Evolutionary conservation across 1,140 invertebrate genomes (phyloP).

Genomic region (Adoxophyes honmai): DNA sequence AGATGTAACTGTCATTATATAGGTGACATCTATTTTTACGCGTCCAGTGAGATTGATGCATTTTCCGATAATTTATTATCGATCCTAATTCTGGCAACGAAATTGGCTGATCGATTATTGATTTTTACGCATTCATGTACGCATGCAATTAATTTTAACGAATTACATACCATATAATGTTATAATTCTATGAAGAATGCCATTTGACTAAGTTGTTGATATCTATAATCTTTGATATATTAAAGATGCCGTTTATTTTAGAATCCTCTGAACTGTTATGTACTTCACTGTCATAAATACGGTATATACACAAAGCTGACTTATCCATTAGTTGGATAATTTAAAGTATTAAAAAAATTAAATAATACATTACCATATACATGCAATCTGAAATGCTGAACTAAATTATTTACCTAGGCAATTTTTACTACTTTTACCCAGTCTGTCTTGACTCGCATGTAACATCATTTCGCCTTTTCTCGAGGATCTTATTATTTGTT

Average conservation of each 20-base stretch:
- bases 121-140: constrained; percentile 24
- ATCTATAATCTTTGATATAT: constrained; percentile 25
- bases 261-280: constrained; percentile 8
- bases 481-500: constrained; percentile 17
- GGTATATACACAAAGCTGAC: background rate
- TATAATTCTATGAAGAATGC: constrained; percentile 34
- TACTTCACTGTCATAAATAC: background rate
- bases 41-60: constrained; percentile 20
- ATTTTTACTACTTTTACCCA: too few relatives aligned
- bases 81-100: constrained; percentile 15
- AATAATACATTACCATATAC: too few relatives aligned
- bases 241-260: constrained; percentile 5
- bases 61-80: constrained; percentile 14
- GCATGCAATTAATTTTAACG: constrained; percentile 35
- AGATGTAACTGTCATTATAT: constrained; percentile 5
- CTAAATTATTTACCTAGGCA: too few relatives aligned
- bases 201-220: constrained; percentile 37
- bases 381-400: too few relatives aligned
- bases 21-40: constrained; percentile 17
- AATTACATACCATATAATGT: constrained; percentile 26
- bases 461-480: background rate
- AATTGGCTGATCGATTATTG: constrained; percentile 25
- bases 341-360: constrained; percentile 1
- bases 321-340: background rate
- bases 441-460: too few relatives aligned